phyloP scores from a whole-genome alignment of 2,113 vertebrate genomes.

The Australoheros scitulus region DNA sequence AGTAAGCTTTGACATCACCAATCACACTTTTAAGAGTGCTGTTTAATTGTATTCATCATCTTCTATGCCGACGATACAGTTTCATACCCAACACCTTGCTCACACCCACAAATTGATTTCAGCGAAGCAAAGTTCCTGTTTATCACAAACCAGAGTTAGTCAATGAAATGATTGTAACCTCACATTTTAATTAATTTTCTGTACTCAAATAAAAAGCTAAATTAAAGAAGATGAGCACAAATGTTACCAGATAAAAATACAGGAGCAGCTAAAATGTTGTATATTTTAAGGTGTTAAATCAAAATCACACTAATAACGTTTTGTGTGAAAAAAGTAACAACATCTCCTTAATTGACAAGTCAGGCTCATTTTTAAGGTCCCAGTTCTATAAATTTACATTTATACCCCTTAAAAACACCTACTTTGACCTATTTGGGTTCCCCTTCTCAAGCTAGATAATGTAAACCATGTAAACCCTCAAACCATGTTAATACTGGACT shows the following conservation, averaged over 20 bases:
- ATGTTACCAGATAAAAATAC: background rate
- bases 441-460: background rate
- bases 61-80: background rate
- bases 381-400: no score
- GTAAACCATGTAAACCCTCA: no score
- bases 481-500: background rate
- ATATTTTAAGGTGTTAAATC: background rate
- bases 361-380: no score
- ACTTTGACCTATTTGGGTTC: background rate
- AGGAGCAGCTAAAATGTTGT: background rate
- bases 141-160: background rate
- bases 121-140: background rate
- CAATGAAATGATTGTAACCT: background rate
- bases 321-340: background rate
- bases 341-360: background rate
- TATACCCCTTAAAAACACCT: background rate
- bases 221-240: background rate
- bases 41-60: background rate
- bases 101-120: background rate
- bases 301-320: no score
- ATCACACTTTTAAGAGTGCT: background rate
- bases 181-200: background rate
- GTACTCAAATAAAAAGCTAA: background rate
- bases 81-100: background rate
- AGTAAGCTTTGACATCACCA: background rate